These are phyloP conservation scores for Schlechtendalia chinensis DNA, from an alignment of 1,140 invertebrate species.

Conservation along the genomic window DNA sequence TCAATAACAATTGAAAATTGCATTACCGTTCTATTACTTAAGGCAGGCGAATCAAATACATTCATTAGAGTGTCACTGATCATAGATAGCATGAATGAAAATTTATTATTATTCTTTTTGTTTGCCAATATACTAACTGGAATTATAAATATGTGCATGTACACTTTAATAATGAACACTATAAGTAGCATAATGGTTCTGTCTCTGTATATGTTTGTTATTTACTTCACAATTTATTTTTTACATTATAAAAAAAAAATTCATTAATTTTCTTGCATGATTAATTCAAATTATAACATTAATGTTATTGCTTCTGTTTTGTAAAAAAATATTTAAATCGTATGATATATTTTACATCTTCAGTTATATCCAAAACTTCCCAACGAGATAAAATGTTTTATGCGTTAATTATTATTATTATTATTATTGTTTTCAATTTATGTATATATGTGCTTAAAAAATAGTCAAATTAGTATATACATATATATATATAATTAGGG, in stretches of 20 bases:
- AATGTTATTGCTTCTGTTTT: too few species aligned
- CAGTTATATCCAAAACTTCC: too few species aligned
- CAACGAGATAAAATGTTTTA: too few species aligned
- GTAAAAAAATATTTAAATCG: neutral
- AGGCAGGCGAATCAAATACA: constrained; percentile 16
- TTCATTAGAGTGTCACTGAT: constrained; percentile 55
- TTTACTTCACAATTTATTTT: constrained; percentile 51
- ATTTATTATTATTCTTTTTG: constrained; percentile 76
- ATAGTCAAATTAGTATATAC: too few species aligned
- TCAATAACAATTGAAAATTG: constrained; percentile 51
- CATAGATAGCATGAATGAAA: constrained; percentile 69
- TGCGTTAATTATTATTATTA: too few species aligned
- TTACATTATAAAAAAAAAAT: constrained; percentile 40
- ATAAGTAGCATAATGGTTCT: constrained; percentile 61
- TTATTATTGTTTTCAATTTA: too few species aligned
- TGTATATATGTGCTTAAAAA: too few species aligned
- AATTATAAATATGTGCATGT: constrained; percentile 68
- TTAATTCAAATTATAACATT: too few species aligned
- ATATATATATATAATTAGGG: too few species aligned
- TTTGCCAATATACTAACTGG: constrained; percentile 77
- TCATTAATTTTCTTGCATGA: too few species aligned
- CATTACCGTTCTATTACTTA: constrained; percentile 26
- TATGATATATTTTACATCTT: neutral
- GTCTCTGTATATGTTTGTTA: constrained; percentile 61
- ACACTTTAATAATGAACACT: constrained; percentile 61